Conservation (phyloP, 1,140 invertebrate species). For the Armadillidium nasatum region DNA sequence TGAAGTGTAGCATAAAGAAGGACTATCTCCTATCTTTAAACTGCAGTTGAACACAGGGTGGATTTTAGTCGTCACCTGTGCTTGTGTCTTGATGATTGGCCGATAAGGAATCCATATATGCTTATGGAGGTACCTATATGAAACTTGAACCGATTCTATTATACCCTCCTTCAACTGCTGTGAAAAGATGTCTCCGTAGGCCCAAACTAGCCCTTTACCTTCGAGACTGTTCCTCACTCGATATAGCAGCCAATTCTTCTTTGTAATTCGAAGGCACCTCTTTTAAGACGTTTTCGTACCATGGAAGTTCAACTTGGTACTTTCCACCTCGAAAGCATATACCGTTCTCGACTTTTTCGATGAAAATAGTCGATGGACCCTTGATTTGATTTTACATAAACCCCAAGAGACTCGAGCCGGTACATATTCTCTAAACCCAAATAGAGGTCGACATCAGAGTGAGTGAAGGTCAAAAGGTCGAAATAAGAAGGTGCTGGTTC, state of each 20-base stretch:
- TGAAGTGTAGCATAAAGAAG: slow-evolving; percentile 27
- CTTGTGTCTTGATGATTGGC: neutral
- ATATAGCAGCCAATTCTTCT: neutral
- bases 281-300: neutral
- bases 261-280: neutral
- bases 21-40: slow-evolving; percentile 19
- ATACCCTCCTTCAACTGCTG: too few species aligned
- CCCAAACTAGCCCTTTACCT: too few species aligned
- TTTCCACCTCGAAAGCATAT: neutral
- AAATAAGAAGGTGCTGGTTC: too few species aligned
- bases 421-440: too few species aligned
- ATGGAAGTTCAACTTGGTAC: neutral
- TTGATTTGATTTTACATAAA: too few species aligned
- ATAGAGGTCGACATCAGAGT: too few species aligned
- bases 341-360: too few species aligned
- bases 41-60: slow-evolving; percentile 32
- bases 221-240: neutral
- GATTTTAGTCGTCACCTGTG: neutral
- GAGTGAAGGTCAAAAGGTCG: too few species aligned
- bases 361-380: too few species aligned
- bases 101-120: neutral
- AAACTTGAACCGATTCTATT: too few species aligned
- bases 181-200: too few species aligned
- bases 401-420: too few species aligned
- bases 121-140: neutral